phyloP scores from a whole-genome alignment of 2,113 vertebrate genomes.

The Sorex araneus region DNA sequence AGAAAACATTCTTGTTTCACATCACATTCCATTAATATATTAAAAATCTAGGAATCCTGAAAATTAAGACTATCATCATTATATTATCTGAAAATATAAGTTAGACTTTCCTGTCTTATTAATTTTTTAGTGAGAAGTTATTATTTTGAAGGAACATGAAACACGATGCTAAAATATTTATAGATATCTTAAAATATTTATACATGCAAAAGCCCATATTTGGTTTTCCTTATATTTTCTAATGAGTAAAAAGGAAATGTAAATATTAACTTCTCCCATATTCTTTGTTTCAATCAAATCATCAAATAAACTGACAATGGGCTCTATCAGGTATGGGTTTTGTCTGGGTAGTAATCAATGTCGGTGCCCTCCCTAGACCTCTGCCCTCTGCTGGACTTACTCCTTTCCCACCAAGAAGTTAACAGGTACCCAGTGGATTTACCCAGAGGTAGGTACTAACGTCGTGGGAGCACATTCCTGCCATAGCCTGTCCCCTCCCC shows the following conservation, averaged over 20 bases:
- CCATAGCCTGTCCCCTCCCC: not conserved
- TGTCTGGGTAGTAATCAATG: not conserved
- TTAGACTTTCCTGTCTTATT: constrained; percentile 63
- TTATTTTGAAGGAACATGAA: constrained; percentile 76
- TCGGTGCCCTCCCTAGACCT: no score
- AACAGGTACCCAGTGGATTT: accelerated
- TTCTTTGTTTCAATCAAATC: constrained; percentile 31
- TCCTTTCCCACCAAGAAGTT: not conserved
- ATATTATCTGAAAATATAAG: constrained; percentile 31
- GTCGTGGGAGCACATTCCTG: not conserved
- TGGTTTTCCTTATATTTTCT: constrained; percentile 25
- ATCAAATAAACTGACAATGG: not conserved
- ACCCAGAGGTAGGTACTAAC: not conserved
- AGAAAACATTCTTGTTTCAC: not conserved
- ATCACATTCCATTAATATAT: constrained; percentile 6
- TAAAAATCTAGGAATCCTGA: constrained; percentile 30
- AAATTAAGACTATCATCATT: constrained; percentile 63
- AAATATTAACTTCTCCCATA: constrained; percentile 43
- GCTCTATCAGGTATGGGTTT: not conserved
- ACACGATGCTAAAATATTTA: constrained; percentile 81
- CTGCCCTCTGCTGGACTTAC: no score
- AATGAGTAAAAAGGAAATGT: constrained; percentile 39
- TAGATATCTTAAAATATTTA: constrained; percentile 80
- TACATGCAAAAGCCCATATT: constrained; percentile 50
- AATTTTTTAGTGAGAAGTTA: constrained; percentile 79